phyloP scores from a whole-genome alignment of 2,888 invertebrate genomes.

The Rutpela maculata region DNA sequence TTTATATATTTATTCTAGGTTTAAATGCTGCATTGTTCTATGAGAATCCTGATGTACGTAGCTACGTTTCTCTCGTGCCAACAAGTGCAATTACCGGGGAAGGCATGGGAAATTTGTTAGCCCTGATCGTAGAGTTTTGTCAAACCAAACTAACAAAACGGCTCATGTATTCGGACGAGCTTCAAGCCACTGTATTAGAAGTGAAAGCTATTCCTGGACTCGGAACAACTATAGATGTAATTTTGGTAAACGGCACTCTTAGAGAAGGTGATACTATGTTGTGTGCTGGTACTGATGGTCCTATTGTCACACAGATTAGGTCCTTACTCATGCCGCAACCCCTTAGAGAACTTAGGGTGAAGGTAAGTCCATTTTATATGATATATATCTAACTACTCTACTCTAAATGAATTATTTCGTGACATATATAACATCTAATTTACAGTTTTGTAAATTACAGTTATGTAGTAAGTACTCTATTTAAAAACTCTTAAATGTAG shows the following conservation, averaged over 20 bases:
- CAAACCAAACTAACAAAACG: constrained; percentile 80
- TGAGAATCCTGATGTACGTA: constrained; percentile 95
- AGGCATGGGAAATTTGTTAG: constrained; percentile 95
- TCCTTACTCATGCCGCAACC: constrained; percentile 99
- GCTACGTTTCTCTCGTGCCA: constrained; percentile 96
- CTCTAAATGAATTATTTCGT: too few relatives aligned
- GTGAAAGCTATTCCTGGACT: constrained; percentile 98
- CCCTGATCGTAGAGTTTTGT: constrained; percentile 93
- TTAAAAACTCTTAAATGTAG: too few relatives aligned
- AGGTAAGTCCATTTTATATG: constrained; percentile 76
- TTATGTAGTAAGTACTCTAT: too few relatives aligned
- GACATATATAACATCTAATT: too few relatives aligned
- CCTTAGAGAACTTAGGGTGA: constrained; percentile 96
- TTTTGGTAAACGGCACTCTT: constrained; percentile 96
- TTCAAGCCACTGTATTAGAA: constrained; percentile 88
- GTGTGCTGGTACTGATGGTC: constrained; percentile 97
- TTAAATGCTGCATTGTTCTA: constrained; percentile 96
- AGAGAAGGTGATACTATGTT: constrained; percentile 96
- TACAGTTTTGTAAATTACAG: too few relatives aligned
- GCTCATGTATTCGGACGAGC: constrained; percentile 93
- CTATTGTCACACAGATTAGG: constrained; percentile 97
- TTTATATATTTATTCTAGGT: constrained; percentile 52
- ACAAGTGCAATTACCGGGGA: constrained; percentile 99
- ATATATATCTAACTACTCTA: background rate
- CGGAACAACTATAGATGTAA: constrained; percentile 99